Percentiles rank a stretch among this genome's conserved stretches.
These are phyloP conservation scores for Polyommatus iphigenia DNA, from an alignment of 2,888 invertebrate genomes.

Conservation along the genomic window DNA sequence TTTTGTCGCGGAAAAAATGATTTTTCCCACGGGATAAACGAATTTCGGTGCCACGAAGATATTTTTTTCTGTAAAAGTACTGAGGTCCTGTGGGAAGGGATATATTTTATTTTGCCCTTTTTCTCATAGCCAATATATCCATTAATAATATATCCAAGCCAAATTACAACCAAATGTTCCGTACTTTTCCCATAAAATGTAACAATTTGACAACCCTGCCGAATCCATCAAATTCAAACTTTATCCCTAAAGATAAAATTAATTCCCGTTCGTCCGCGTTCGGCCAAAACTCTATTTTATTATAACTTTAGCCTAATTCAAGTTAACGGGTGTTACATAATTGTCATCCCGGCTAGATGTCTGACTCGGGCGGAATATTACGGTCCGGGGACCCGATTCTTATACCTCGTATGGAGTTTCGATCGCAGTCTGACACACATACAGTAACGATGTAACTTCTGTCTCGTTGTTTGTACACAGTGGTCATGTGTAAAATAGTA, in stretches of 20 bases:
- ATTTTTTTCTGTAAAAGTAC: no score
- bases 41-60: no score
- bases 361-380: neutral
- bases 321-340: conserved; percentile 13
- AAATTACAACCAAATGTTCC: neutral
- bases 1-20: no score
- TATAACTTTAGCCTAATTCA: conserved; percentile 13
- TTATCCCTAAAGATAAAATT: conserved; percentile 18
- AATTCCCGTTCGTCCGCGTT: conserved; percentile 41
- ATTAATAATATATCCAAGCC: no score
- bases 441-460: no score
- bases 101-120: neutral
- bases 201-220: neutral
- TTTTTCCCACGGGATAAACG: no score
- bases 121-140: no score
- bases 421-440: no score
- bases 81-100: neutral
- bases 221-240: conserved; percentile 5
- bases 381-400: neutral
- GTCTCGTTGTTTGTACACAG: no score
- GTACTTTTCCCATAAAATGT: neutral
- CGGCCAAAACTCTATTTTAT: conserved; percentile 8
- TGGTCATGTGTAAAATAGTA: no score
- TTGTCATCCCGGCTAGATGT: neutral
- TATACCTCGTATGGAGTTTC: neutral